Conservation (phyloP, 2,888 invertebrate species). For the Ephialtes manifestator region DNA sequence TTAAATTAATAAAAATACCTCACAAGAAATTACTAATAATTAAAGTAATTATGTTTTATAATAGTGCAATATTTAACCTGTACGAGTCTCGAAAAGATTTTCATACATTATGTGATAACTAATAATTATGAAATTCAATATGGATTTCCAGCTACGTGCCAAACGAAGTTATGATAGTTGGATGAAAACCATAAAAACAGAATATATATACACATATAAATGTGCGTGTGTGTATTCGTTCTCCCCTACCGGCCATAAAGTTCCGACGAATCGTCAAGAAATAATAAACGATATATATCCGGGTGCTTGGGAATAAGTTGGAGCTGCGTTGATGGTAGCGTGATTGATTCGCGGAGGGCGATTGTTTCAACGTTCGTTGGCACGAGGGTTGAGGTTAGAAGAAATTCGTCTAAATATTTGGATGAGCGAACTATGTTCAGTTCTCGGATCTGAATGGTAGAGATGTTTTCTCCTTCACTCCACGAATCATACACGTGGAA, state of each 20-base stretch:
- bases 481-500: not conserved
- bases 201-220: slow-evolving; percentile 2
- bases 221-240: slow-evolving; percentile 9
- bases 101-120: not conserved
- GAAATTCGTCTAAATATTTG: slow-evolving; percentile 61
- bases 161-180: not conserved
- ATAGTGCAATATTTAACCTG: no score
- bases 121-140: not conserved
- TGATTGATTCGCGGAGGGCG: slow-evolving; percentile 47
- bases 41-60: no score
- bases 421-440: slow-evolving; percentile 42
- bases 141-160: not conserved
- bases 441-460: slow-evolving; percentile 32
- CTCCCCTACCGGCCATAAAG: slow-evolving; percentile 34
- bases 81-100: not conserved
- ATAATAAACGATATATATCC: slow-evolving; percentile 54
- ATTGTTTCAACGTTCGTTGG: slow-evolving; percentile 40
- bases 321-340: slow-evolving; percentile 36
- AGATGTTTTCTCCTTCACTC: not conserved
- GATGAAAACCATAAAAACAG: slow-evolving; percentile 9
- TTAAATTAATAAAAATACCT: no score
- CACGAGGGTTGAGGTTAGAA: slow-evolving; percentile 14
- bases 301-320: slow-evolving; percentile 46
- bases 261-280: slow-evolving; percentile 41
- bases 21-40: no score